A percentile compares a stretch with the other conserved stretches of the same genome.
Evolutionary conservation across 2,113 vertebrate genomes (phyloP).

Genomic region (Amazona guildingii): DNA sequence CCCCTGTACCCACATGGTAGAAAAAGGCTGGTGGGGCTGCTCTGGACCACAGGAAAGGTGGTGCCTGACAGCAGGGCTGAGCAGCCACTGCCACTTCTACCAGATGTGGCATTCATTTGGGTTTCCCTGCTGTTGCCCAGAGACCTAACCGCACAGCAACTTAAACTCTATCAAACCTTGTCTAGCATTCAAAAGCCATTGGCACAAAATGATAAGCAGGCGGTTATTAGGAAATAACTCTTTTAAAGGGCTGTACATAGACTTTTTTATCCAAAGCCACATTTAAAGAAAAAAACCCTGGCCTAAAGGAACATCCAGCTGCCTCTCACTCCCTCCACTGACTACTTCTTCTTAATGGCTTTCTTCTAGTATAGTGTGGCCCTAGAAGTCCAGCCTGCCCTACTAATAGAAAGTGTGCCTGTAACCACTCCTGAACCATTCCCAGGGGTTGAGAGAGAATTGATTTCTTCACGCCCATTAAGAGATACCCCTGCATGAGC

Average conservation of each 20-base stretch:
- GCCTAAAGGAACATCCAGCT: not conserved
- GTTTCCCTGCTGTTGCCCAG: not conserved
- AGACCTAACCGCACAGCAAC: not conserved
- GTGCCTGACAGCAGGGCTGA: not conserved
- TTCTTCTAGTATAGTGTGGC: not conserved
- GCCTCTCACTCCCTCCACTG: not conserved
- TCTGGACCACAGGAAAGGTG: not conserved
- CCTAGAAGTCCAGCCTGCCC: not conserved
- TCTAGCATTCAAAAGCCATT: not conserved
- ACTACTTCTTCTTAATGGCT: not conserved
- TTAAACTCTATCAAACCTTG: not conserved
- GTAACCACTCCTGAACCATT: not conserved
- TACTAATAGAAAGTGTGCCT: not conserved
- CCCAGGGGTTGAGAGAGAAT: not conserved
- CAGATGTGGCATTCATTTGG: not conserved
- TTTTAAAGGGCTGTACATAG: not conserved
- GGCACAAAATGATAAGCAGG: not conserved
- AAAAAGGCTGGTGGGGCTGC: fast-evolving
- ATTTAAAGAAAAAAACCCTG: not conserved
- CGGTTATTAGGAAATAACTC: not conserved
- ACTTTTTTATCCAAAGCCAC: not conserved
- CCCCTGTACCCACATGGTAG: too few species aligned
- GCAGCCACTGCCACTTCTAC: not conserved
- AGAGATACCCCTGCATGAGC: not conserved
- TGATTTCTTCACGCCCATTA: fast-evolving